Conservation (phyloP, 2,888 invertebrate genomes). For the Tipula lateralis region DNA sequence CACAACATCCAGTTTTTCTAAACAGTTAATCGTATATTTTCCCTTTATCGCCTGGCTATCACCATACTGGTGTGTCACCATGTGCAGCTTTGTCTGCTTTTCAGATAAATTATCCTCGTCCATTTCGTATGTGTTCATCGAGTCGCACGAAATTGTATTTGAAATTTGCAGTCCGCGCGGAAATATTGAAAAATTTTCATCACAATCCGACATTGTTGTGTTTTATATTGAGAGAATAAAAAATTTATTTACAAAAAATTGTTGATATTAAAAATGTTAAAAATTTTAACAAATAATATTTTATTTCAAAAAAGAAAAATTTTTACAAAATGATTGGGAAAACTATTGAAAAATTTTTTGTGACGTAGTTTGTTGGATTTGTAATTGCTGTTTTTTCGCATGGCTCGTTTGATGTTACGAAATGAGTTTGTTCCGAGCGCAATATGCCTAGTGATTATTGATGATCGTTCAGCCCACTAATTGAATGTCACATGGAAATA, state of each 20-base stretch:
- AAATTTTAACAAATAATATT: background rate
- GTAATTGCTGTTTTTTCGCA: background rate
- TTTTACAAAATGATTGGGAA: background rate
- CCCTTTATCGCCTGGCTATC: background rate
- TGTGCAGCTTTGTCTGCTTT: background rate
- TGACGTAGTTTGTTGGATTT: background rate
- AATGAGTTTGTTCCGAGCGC: background rate
- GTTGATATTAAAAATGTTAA: background rate
- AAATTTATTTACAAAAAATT: constrained; percentile 1
- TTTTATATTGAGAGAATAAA: background rate
- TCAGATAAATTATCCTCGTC: background rate
- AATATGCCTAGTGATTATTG: too few relatives aligned
- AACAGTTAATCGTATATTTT: background rate
- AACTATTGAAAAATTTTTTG: background rate
- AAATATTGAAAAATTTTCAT: constrained; percentile 24
- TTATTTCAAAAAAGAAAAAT: background rate
- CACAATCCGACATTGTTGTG: background rate
- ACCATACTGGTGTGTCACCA: background rate
- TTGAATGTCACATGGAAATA: too few relatives aligned
- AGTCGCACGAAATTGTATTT: background rate
- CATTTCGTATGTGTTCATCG: background rate
- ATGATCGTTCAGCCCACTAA: too few relatives aligned
- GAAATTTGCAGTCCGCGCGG: background rate
- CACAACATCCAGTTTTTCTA: background rate
- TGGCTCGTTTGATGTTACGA: background rate